phyloP scores from a whole-genome alignment of 2,113 vertebrate species.

The Upupa epops region DNA sequence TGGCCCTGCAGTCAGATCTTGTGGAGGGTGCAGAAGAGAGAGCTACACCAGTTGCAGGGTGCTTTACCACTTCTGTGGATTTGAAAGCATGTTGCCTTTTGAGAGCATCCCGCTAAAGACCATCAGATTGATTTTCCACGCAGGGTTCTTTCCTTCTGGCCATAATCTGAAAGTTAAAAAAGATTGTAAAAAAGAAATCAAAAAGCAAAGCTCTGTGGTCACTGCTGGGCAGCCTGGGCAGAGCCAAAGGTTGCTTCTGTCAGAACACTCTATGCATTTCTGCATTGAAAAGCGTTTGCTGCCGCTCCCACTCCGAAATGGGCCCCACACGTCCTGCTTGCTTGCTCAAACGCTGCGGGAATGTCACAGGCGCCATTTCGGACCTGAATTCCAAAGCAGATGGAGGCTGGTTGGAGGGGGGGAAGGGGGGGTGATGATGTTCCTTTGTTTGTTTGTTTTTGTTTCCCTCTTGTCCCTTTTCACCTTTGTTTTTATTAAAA shows the following conservation, averaged over 20 bases:
- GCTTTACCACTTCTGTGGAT: not conserved
- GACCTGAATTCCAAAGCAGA: conserved; percentile 58
- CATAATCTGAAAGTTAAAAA: not conserved
- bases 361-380: conserved; percentile 30
- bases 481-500: conserved; percentile 39
- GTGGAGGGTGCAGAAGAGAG: not conserved
- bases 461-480: conserved; percentile 1
- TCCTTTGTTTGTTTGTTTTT: not conserved
- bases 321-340: conserved; percentile 20
- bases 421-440: not conserved
- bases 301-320: conserved; percentile 7
- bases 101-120: conserved; percentile 28
- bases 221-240: not conserved
- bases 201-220: not conserved
- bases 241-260: conserved; percentile 25
- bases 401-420: conserved; percentile 38
- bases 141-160: not conserved
- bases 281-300: conserved; percentile 27
- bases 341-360: conserved; percentile 41
- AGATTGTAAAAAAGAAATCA: not conserved
- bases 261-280: conserved; percentile 71
- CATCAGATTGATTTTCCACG: not conserved
- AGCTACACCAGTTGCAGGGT: not conserved
- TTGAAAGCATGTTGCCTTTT: conserved; percentile 42
- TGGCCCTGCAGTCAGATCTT: not conserved